A percentile compares a stretch with the other conserved stretches of the same genome.
phyloP scores from a whole-genome alignment of 2,888 invertebrate species.

The Caenorhabditis panamensis region DNA sequence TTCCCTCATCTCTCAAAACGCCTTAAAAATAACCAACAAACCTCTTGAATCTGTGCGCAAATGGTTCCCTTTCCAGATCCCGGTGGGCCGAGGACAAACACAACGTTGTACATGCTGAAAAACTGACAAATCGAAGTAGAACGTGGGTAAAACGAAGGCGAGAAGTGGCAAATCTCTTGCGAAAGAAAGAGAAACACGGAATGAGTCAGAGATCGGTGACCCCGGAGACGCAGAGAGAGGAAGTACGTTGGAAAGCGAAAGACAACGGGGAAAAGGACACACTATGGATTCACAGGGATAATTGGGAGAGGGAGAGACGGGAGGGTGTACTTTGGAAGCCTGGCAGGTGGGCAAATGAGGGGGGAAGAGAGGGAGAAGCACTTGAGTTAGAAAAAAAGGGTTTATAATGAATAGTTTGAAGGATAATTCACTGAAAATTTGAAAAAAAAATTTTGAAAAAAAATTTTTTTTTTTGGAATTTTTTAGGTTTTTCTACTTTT shows the following conservation, averaged over 20 bases:
- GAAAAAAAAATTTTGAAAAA: no score
- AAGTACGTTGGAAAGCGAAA: background rate
- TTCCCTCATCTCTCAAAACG: no score
- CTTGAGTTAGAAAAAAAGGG: no score
- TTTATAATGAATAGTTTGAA: no score
- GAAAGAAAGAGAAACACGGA: background rate
- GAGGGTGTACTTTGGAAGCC: no score
- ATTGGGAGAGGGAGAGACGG: no score
- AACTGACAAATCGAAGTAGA: background rate
- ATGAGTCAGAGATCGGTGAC: conserved; percentile 11
- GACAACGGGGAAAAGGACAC: background rate
- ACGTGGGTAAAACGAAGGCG: background rate
- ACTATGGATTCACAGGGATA: background rate
- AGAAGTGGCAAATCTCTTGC: background rate
- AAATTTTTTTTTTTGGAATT: no score
- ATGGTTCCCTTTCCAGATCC: conserved; percentile 99
- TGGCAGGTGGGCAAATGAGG: no score
- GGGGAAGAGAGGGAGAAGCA: no score
- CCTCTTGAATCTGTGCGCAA: conserved; percentile 90
- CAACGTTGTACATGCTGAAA: conserved; percentile 85
- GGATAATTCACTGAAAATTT: no score
- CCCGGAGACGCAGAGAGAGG: conserved; percentile 17
- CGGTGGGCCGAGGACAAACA: conserved; percentile 97
- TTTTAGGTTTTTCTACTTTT: no score
- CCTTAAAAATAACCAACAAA: background rate